Percentiles rank a stretch among this genome's conserved stretches.
These are phyloP conservation scores for Drosophila pandora DNA, from an alignment of 1,140 invertebrate genomes.

Conservation along the genomic window DNA sequence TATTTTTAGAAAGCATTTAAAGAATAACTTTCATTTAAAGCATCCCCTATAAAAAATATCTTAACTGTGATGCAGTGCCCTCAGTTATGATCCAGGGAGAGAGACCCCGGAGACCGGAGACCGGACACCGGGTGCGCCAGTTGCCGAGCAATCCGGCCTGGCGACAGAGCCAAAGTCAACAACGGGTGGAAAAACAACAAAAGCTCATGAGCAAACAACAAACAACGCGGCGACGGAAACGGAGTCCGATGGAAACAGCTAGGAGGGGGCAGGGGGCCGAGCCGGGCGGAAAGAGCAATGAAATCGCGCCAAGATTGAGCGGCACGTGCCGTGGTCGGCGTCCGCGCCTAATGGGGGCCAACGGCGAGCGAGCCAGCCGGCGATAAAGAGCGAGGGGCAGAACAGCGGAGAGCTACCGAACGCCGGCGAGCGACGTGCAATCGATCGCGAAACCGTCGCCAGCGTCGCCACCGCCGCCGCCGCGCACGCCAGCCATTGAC, in stretches of 20 bases:
- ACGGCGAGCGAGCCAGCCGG: slow-evolving; percentile 44
- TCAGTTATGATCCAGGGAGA: no score
- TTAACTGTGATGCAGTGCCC: not conserved
- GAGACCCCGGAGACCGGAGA: not conserved
- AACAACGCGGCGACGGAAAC: slow-evolving; percentile 48
- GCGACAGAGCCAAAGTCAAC: slow-evolving; percentile 65
- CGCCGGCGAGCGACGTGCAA: slow-evolving; percentile 61
- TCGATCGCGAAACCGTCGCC: slow-evolving; percentile 62
- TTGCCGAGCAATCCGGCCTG: slow-evolving; percentile 13
- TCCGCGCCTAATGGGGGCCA: slow-evolving; percentile 64
- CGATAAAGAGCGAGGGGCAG: slow-evolving; percentile 3
- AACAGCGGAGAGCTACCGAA: slow-evolving; percentile 1
- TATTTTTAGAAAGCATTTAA: no score
- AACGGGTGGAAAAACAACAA: slow-evolving; percentile 58
- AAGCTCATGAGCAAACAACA: slow-evolving; percentile 61
- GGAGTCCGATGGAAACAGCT: not conserved
- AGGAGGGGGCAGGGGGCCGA: not conserved
- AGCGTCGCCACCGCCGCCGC: slow-evolving; percentile 13
- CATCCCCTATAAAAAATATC: no score
- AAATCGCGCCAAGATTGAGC: slow-evolving; percentile 63
- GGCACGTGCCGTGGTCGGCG: slow-evolving; percentile 69
- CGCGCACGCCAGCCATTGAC: slow-evolving; percentile 24
- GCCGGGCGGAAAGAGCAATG: slow-evolving; percentile 35
- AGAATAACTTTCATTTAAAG: not conserved
- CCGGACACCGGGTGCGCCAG: slow-evolving; percentile 6